Evolutionary conservation across 2,797 vertebrate species (phyloP), one percentile per base, ranked within the genome.

Genomic region (Ataeniobius toweri): DNA sequence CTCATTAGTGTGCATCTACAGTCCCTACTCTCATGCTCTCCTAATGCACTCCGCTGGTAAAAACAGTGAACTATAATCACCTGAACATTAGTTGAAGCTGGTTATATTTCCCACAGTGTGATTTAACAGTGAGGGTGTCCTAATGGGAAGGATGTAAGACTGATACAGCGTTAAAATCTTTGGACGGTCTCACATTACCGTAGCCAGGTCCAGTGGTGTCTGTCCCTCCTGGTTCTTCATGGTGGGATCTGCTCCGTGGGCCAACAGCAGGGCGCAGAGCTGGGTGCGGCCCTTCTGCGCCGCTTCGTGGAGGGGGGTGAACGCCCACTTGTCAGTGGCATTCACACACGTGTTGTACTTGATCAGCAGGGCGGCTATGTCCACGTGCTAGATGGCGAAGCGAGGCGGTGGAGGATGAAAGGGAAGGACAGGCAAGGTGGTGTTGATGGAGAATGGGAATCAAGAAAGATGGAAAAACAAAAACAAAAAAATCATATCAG

Each of bases 211-310:
- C 55, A 96, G 94, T 0, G 96, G 94, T 0, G 96, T 96, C 90
- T 96, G 96, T 1, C 94, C 96, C 83, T 96, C 96, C 90, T 96
- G 96, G 93, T 96, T 96, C 91, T 96, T 96, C 95, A 96, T 96
- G 77, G 95, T 96, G 69, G 96, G 96, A 74, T 96, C 95, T 0
- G 96, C 96, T 22, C 96, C 96, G 31, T 96, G 96, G 22, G 96
- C 96, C 88, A 95, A 74, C 3, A 95, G 80, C 84, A 95, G 93
- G 2, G 94, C 95, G 3, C 95, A 94, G 69, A 95, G 93, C 84
- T 94, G 93, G 53, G 93, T 94, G 71, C 93, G 88, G 4, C 95
- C 95, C 85, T 96, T 96, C 91, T 95, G 94, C 4, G 95, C 94
- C 0, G 95, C 95, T 72, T 96, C 95, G 16, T 96, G 95, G 1